These are phyloP conservation scores for Hippocampus barbouri DNA, from an alignment of 2,113 vertebrate species.

Conservation along the genomic window DNA sequence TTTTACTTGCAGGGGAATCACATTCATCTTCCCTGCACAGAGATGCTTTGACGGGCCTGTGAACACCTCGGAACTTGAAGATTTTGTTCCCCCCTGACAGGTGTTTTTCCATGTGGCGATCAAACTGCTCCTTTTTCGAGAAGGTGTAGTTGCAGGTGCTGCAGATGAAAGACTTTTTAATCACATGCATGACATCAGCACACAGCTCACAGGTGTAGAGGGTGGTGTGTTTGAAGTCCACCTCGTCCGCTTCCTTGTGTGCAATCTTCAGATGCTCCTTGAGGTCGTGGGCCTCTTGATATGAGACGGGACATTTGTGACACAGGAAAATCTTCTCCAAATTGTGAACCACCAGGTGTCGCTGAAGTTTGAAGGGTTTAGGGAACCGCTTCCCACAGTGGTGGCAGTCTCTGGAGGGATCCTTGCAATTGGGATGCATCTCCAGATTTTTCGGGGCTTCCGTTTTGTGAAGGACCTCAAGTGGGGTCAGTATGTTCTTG, in stretches of 20 bases:
- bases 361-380: slow-evolving; percentile 96
- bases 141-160: slow-evolving; percentile 99
- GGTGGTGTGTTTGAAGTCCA: slow-evolving; percentile 88
- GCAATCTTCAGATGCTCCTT: slow-evolving; percentile 81
- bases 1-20: slow-evolving; percentile 76
- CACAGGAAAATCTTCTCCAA: slow-evolving; percentile 93
- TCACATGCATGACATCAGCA: slow-evolving; percentile 92
- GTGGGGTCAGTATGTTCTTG: slow-evolving; percentile 58
- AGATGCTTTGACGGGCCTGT: slow-evolving; percentile 73
- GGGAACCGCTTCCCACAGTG: slow-evolving; percentile 98
- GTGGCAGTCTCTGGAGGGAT: slow-evolving; percentile 94
- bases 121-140: slow-evolving; percentile 95
- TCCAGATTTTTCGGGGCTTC: slow-evolving; percentile 75
- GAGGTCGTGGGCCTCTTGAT: slow-evolving; percentile 83
- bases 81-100: slow-evolving; percentile 80
- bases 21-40: slow-evolving; percentile 67
- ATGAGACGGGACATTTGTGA: slow-evolving; percentile 87
- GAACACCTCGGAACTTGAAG: slow-evolving; percentile 85
- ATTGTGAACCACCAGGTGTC: slow-evolving; percentile 95
- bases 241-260: slow-evolving; percentile 77
- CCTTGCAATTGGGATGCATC: slow-evolving; percentile 91
- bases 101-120: slow-evolving; percentile 98
- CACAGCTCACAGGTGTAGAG: slow-evolving; percentile 94
- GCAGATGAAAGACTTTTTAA: slow-evolving; percentile 95
- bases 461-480: slow-evolving; percentile 66